A percentile compares a stretch with the other conserved stretches of the same genome.
Evolutionary conservation across 2,113 vertebrate species (phyloP).

Genomic region (Nibea coibor): DNA sequence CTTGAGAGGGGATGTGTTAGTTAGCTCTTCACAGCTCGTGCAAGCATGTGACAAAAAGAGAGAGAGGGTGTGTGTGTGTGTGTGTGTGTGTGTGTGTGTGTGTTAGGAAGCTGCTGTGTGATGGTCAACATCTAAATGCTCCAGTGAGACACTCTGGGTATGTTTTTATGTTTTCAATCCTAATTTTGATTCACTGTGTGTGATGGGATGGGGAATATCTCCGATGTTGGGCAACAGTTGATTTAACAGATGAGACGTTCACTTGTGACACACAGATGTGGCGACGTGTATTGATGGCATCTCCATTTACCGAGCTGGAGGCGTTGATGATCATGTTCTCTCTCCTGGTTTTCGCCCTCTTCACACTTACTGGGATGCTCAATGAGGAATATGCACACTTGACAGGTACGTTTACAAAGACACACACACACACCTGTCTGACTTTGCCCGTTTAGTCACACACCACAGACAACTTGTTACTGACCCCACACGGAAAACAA

Average conservation of each 20-base stretch:
- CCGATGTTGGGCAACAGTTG: background rate
- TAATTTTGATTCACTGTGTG: slow-evolving; percentile 7
- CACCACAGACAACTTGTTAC: background rate
- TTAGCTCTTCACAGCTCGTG: slow-evolving; percentile 43
- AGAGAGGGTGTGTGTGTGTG: slow-evolving; percentile 5
- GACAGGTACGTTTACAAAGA: slow-evolving; percentile 56
- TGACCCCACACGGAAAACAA: background rate
- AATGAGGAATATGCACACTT: slow-evolving; percentile 46
- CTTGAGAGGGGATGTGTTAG: slow-evolving; percentile 54
- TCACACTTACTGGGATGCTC: slow-evolving; percentile 76
- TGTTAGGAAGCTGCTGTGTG: slow-evolving; percentile 12
- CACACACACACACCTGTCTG: background rate
- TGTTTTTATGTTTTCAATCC: slow-evolving; percentile 21
- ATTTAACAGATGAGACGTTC: background rate
- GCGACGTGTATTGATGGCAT: slow-evolving; percentile 60
- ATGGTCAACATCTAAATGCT: slow-evolving; percentile 1
- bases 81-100: slow-evolving; percentile 1
- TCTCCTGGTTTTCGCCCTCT: slow-evolving; percentile 77
- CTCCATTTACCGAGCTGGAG: slow-evolving; percentile 75
- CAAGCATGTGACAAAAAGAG: slow-evolving; percentile 9
- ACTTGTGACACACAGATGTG: slow-evolving; percentile 11
- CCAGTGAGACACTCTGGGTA: slow-evolving; percentile 20
- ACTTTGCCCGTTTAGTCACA: background rate
- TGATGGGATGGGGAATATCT: background rate
- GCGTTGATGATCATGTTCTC: slow-evolving; percentile 72